These are phyloP conservation scores for Myiozetetes cayanensis DNA, from an alignment of 2,113 vertebrate genomes.

Conservation along the genomic window DNA sequence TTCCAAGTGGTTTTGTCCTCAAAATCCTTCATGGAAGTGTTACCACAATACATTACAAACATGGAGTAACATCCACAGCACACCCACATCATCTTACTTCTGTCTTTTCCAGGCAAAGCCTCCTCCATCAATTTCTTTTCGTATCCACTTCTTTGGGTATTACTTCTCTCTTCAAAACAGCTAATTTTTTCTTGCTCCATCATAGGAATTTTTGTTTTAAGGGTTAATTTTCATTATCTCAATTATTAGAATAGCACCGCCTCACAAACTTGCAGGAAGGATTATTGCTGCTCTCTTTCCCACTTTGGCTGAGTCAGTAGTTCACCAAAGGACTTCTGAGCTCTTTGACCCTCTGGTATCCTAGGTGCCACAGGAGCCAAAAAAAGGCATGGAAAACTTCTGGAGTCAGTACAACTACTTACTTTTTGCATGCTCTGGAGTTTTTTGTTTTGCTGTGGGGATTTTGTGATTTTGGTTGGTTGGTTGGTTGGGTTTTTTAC, in stretches of 20 bases:
- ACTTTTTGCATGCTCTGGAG: neutral
- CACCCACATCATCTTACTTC: neutral
- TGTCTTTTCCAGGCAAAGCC: neutral
- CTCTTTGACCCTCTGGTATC: neutral
- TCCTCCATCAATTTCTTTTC: neutral
- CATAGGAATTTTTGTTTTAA: neutral
- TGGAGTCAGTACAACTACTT: neutral
- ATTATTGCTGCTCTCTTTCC: neutral
- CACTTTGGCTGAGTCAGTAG: neutral
- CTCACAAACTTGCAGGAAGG: neutral
- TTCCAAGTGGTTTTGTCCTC: neutral
- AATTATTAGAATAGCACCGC: neutral
- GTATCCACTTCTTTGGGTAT: neutral
- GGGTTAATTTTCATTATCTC: neutral
- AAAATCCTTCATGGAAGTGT: neutral
- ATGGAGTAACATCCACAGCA: neutral
- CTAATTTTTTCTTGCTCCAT: neutral
- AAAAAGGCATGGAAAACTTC: neutral
- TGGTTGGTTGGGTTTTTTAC: neutral
- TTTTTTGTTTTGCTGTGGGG: neutral
- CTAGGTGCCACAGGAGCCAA: neutral
- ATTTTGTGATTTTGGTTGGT: neutral
- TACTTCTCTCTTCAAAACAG: neutral
- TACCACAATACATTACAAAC: neutral
- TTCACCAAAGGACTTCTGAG: neutral